Evolutionary conservation across 2,888 invertebrate species (phyloP), one percentile per base, ranked within the genome.

Genomic region (Eucriotettix oculatus): DNA sequence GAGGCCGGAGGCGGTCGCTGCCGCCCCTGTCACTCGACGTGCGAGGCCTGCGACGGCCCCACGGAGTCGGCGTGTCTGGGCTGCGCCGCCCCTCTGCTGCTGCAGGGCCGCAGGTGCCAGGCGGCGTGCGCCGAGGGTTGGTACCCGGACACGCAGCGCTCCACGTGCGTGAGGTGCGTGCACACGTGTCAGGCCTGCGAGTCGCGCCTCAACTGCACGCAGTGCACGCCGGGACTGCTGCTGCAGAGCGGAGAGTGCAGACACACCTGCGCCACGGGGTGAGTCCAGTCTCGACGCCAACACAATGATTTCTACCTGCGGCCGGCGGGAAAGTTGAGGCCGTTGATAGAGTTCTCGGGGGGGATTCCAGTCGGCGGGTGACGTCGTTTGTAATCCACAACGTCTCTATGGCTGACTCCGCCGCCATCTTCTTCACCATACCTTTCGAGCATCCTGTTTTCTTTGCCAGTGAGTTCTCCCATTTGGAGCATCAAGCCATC

Each of bases 21-120:
- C 71, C 81, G 81, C 64, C 77, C 79, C 7, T 93, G 92, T 69
- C 85, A 89, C 69, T 78, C 80, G 5, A 84, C 85, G 0, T 92
- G 92, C 68, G 87, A 86, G 64, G 83, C 85, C 16, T 93, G 92
- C 71, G 85, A 83, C 63, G 90, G 90, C 0, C 79, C 83, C 9
- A 81, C 82, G n/a, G 84, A 84, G 42, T 78, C 78, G 52, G 81
- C 83, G 60, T 90, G 90, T 71, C 74, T 89, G 42, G 84, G 87
- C 52, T 90, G 90, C 67, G 61, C 64, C 1, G 79, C 79, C n/a
- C 79, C 80, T 59, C 84, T 88, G 17, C 76, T 87, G 58, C 48
- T 48, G 48, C 77, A 48, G 16, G 56, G 56, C 41, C 41, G 29
- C n/a, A 16, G 40, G 14, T 42, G 56, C 7, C 12, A 16, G n/a